phyloP scores from a whole-genome alignment of 2,113 vertebrate species.

The Heterotis niloticus region DNA sequence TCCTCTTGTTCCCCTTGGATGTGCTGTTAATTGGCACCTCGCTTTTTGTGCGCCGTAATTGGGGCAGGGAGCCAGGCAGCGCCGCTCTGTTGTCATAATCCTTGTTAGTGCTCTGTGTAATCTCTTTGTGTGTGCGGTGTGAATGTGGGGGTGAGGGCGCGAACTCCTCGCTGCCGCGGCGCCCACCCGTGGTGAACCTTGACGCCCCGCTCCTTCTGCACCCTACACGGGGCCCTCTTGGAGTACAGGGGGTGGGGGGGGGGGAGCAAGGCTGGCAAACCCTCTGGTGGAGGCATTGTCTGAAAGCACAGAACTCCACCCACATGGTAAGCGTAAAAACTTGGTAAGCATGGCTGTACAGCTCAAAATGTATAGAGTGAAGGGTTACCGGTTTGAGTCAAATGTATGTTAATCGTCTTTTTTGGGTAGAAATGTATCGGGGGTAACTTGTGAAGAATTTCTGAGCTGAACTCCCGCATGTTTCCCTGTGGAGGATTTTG shows the following conservation, averaged over 20 bases:
- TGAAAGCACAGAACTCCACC: no score
- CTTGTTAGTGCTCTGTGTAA: conserved; percentile 79
- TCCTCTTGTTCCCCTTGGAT: conserved; percentile 48
- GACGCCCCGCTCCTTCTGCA: conserved; percentile 27
- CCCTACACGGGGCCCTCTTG: not conserved
- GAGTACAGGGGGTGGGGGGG: not conserved
- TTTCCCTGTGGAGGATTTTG: no score
- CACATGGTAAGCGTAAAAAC: no score
- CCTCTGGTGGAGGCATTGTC: no score
- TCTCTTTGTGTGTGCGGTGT: conserved; percentile 84
- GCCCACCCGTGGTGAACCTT: conserved; percentile 62
- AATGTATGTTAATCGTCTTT: no score
- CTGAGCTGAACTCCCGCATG: no score
- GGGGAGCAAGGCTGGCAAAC: not conserved
- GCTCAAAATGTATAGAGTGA: no score
- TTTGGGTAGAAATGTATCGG: no score
- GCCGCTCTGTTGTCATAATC: conserved; percentile 82
- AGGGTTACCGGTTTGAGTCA: no score
- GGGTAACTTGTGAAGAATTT: no score
- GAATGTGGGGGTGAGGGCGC: conserved; percentile 75
- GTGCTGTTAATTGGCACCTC: conserved; percentile 81
- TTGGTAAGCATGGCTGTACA: no score
- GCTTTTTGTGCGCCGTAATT: conserved; percentile 77
- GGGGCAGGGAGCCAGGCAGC: conserved; percentile 79
- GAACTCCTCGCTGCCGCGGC: conserved; percentile 69